These are phyloP conservation scores for Rattus norvegicus DNA, from an alignment of 2,113 vertebrate genomes.

Conservation along the genomic window DNA sequence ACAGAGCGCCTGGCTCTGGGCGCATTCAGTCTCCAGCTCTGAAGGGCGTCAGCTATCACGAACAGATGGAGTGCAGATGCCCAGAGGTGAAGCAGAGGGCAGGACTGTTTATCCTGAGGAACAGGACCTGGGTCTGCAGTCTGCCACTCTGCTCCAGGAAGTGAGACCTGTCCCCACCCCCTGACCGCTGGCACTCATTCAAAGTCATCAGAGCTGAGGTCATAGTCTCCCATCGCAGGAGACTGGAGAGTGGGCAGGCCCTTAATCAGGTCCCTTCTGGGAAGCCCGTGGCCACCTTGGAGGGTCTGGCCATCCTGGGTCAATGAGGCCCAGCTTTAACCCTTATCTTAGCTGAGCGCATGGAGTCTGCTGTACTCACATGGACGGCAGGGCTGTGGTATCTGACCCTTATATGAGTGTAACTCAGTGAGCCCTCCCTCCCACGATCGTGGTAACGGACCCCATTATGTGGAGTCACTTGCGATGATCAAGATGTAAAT, in stretches of 20 bases:
- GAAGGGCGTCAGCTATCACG: accelerated
- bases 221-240: accelerated
- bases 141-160: not conserved
- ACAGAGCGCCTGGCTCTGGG: not conserved
- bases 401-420: not conserved
- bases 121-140: no score
- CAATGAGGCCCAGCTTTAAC: not conserved
- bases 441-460: not conserved
- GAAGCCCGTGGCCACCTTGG: not conserved
- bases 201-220: not conserved
- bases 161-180: not conserved
- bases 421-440: not conserved
- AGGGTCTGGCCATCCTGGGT: not conserved
- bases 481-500: not conserved
- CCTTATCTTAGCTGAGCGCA: not conserved
- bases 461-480: no score
- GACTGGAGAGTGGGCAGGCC: not conserved
- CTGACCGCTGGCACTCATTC: accelerated
- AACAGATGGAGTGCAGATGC: not conserved
- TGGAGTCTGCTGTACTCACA: accelerated
- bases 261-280: no score
- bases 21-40: accelerated
- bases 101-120: accelerated
- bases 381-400: not conserved
- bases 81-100: not conserved